Evolutionary conservation across 1,140 invertebrate genomes (phyloP), one percentile per base, ranked within the genome.

Genomic region (Geopemphigus sp.): DNA sequence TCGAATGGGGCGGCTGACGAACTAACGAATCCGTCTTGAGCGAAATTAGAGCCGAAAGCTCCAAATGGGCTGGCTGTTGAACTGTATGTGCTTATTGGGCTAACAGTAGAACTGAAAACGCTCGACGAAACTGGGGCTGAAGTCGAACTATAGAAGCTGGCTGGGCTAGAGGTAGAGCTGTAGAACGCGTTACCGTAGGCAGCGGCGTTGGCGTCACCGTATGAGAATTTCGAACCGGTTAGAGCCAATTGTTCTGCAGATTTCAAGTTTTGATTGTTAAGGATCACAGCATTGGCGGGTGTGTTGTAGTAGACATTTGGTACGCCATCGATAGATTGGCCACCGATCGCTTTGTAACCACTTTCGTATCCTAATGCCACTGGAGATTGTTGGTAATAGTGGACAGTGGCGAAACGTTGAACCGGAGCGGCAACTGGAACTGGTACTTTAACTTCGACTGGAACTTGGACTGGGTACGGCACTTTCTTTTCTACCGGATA

Each of bases 401-500:
- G 74, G 1, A 78, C 74, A n/a, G 74, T 78, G 15, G 74, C 74
- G 39, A 78, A 89, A 78, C 74, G 74, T 47, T 78, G 89, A 84
- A 89, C 90, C n/a, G 90, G 90, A 6, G 82, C 82, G 29, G 83
- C 81, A 29, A 82, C 68, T 5, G 80, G 81, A 2, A 82, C 81
- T 12, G 83, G 83, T 0, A 83, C 81, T 22, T 74, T 63, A 10
- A 89, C 87, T 81, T 72, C 84, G 92, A 91, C 61, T 90, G 91
- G 83, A 91, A 92, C 84, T 83, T 89, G 88, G 0, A 90, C 87
- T 82, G 90, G 89, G 78, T 90, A 88, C 14, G 90, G 89, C 82
- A 91, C 88, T 12, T 84, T 90, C 45, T 92, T 91, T 83, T 92
- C 90, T 11, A 92, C 91, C 72, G 90, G 88, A 84, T 90, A 90